A percentile compares a stretch with the other conserved stretches of the same genome.
Evolutionary conservation across 2,113 vertebrate species (phyloP).

Genomic region (Eulemur rufifrons): DNA sequence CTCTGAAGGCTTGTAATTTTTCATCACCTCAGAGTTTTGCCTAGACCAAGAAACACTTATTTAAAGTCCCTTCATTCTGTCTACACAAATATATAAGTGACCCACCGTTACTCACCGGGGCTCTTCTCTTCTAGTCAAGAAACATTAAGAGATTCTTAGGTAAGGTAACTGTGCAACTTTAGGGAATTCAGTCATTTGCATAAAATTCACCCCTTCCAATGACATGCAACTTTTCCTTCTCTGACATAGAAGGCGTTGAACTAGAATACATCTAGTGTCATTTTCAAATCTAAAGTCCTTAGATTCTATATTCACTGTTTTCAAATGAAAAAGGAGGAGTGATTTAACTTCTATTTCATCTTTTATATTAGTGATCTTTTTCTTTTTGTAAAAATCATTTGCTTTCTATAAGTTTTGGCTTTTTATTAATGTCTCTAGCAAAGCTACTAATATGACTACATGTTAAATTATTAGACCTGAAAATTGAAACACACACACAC

Average conservation of each 20-base stretch:
- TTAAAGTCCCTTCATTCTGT: background rate
- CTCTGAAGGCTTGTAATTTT: background rate
- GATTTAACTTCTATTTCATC: background rate
- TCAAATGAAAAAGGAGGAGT: background rate
- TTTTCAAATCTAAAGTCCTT: background rate
- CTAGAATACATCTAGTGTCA: background rate
- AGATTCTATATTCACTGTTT: background rate
- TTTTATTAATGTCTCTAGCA: background rate
- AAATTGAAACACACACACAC: background rate
- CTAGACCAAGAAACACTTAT: background rate
- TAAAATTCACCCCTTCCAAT: background rate
- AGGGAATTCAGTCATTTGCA: background rate
- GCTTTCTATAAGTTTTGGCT: background rate
- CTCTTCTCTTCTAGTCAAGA: background rate
- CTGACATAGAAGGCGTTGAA: background rate
- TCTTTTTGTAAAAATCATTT: background rate
- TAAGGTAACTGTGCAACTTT: fast-evolving
- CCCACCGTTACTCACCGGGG: background rate
- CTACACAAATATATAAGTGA: background rate
- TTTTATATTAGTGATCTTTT: background rate
- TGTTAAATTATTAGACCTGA: background rate
- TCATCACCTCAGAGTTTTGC: background rate
- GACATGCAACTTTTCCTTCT: background rate
- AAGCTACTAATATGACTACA: background rate
- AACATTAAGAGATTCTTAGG: background rate